Evolutionary conservation across 1,140 invertebrate genomes (phyloP).

Genomic region (Melanaphis sacchari): DNA sequence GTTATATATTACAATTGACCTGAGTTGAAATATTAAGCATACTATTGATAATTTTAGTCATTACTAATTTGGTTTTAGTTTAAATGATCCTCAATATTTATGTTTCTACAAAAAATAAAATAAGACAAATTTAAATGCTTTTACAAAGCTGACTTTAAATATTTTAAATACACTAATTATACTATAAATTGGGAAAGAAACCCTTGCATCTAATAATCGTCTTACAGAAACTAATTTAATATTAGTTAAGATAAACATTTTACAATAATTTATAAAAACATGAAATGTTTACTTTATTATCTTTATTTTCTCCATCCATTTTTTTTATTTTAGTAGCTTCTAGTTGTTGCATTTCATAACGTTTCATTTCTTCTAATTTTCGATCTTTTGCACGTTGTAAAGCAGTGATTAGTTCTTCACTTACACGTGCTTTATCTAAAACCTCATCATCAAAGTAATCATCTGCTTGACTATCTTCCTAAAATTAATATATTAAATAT

Average conservation of each 20-base stretch:
- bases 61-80: no score
- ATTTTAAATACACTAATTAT: no score
- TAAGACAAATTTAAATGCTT: no score
- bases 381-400: slow-evolving; percentile 78
- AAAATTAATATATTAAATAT: slow-evolving; percentile 7
- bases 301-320: slow-evolving; percentile 58
- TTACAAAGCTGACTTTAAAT: no score
- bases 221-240: no score
- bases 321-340: slow-evolving; percentile 63
- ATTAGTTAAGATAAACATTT: neutral
- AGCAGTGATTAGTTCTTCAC: slow-evolving; percentile 73
- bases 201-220: no score
- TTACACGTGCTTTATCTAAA: slow-evolving; percentile 73
- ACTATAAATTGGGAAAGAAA: neutral
- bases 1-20: no score
- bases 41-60: no score
- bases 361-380: slow-evolving; percentile 83
- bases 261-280: neutral
- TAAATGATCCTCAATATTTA: no score
- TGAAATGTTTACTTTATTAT: slow-evolving; percentile 39
- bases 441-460: slow-evolving; percentile 80
- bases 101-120: no score
- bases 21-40: no score
- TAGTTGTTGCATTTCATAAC: slow-evolving; percentile 70
- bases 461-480: slow-evolving; percentile 60